These are phyloP conservation scores for Neuroterus valhalla DNA, from an alignment of 1,140 invertebrate species.

Conservation along the genomic window DNA sequence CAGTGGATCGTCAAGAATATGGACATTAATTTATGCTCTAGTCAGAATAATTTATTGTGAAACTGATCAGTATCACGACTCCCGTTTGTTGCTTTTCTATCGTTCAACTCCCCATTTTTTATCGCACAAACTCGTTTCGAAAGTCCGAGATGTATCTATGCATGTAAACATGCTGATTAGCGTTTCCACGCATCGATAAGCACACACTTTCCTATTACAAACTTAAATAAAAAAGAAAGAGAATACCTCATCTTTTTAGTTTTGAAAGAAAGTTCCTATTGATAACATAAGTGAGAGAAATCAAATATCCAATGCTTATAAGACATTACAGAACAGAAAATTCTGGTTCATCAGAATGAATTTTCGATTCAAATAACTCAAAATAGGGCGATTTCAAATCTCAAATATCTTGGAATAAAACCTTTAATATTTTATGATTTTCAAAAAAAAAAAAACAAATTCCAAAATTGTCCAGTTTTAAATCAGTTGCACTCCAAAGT, in stretches of 20 bases:
- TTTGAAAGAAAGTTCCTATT: background rate
- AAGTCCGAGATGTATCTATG: constrained; percentile 14
- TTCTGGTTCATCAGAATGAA: no score
- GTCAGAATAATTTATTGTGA: background rate
- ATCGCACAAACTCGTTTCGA: constrained; percentile 7
- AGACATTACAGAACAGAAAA: no score
- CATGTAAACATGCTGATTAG: background rate
- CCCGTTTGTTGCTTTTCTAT: background rate
- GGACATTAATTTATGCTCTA: background rate
- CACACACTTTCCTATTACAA: constrained; percentile 2
- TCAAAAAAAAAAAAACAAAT: no score
- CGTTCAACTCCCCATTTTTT: constrained; percentile 2
- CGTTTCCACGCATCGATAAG: background rate
- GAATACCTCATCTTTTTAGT: background rate
- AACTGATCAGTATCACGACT: background rate
- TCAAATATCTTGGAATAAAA: no score
- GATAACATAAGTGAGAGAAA: background rate
- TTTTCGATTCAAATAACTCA: no score
- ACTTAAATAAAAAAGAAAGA: background rate
- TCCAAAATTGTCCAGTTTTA: no score
- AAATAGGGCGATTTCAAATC: no score
- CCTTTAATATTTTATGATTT: no score
- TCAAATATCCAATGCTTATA: background rate
- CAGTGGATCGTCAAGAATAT: constrained; percentile 8
- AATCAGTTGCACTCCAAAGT: no score